Conservation (phyloP, 2,888 invertebrate species). For the Urechis unicinctus region DNA sequence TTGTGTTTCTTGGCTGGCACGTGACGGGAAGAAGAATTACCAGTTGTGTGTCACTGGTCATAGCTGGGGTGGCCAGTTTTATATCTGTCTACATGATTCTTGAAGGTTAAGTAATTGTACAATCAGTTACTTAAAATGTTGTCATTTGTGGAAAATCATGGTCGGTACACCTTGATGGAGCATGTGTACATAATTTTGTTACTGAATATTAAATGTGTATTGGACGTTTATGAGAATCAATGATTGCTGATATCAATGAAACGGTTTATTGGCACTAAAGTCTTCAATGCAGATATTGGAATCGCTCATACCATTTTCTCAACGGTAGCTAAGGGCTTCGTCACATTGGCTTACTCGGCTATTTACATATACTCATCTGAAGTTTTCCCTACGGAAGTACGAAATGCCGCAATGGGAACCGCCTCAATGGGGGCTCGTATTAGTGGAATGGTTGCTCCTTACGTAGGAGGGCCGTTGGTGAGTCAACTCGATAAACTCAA, state of each 20-base stretch:
- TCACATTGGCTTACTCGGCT: constrained; percentile 7
- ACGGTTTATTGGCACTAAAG: no score
- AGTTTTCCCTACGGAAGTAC: constrained; percentile 14
- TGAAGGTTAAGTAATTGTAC: no score
- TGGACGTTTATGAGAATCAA: no score
- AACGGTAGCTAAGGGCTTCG: constrained; percentile 11
- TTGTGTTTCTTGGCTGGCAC: constrained; percentile 1
- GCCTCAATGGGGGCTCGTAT: constrained; percentile 8
- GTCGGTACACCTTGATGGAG: no score
- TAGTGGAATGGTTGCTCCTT: constrained; percentile 13
- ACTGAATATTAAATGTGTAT: no score
- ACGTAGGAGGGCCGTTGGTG: constrained; percentile 11
- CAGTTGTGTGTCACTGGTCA: not conserved
- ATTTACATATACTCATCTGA: constrained; percentile 14
- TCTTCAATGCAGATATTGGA: not conserved
- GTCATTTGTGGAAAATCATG: no score
- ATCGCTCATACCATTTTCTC: constrained; percentile 4
- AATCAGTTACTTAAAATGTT: no score
- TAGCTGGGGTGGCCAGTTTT: constrained; percentile 7
- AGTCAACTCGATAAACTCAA: no score
- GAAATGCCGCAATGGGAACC: constrained; percentile 11
- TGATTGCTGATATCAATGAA: no score
- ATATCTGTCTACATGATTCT: no score
- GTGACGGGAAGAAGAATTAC: constrained; percentile 4
- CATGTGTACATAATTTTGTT: no score